Evolutionary conservation across 2,888 invertebrate genomes (phyloP), one percentile per base, ranked within the genome.

Genomic region (Ichneumon xanthorius): DNA sequence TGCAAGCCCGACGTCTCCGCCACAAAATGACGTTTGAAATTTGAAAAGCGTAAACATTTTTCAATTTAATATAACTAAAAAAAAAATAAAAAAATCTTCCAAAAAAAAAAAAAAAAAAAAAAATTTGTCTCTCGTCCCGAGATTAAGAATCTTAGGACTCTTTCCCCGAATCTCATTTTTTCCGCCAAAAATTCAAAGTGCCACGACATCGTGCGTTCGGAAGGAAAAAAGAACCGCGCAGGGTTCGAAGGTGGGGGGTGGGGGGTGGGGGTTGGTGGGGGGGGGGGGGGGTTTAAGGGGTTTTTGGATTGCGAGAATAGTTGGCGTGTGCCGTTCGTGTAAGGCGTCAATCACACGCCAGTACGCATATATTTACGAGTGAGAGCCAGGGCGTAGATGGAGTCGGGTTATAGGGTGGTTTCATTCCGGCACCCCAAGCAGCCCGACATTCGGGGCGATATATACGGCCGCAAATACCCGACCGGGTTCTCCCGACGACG

Each of bases 331-430:
- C 88, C 88, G 89, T 83, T 88, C 93, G 90, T 93, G 93, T 93
- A 94, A 88, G 92, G 92, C 91, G 94, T 94, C 94, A 94, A 94
- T 94, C 94, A 94, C 94, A 94, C 90, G 90, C 93, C 89, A 88
- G 88, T 75, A 85, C 88, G 93, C 93, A 93, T 94, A 93, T 93
- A 93, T 93, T 93, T 93, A 92, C 89, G 75, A 77, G n/a, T n/a
- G 68, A 58, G 71, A 26, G 68, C 16, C 71, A 1, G 22, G 26
- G 40, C 61, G 45, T 33, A 16, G 67, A 63, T 63, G 53, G 55
- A 50, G 68, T 55, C 26, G 45, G 22, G 26, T 30, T 30, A n/a
- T 30, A 33, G 63, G 80, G 80, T 73, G 68, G 83, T 79, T 84
- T 68, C 33, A 55, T 84, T 84, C 70, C 55, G 80, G 71, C 79